These are phyloP conservation scores for Austrolebias charrua DNA, from an alignment of 2,797 vertebrate genomes.

Conservation along the genomic window DNA sequence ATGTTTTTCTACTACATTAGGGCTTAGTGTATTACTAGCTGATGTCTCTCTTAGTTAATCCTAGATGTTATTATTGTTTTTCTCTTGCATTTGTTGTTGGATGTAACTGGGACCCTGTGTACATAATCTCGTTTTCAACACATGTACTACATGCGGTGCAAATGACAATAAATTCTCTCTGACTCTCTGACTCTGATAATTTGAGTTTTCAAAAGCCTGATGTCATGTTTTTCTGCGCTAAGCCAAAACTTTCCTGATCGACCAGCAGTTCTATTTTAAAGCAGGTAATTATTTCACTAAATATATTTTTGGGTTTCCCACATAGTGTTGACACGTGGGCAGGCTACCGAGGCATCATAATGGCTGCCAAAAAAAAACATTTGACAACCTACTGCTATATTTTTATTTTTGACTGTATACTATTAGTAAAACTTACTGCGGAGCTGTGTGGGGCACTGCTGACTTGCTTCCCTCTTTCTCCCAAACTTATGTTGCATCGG, in stretches of 20 bases:
- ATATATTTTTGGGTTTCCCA: background rate
- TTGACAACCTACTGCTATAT: background rate
- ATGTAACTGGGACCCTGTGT: too few relatives aligned
- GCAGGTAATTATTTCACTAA: constrained; percentile 1
- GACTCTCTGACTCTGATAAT: too few relatives aligned
- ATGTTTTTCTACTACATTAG: too few relatives aligned
- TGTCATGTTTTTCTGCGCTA: background rate
- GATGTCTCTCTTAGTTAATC: too few relatives aligned
- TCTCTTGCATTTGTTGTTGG: too few relatives aligned
- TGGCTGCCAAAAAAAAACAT: background rate
- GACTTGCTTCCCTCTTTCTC: background rate
- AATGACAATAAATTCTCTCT: too few relatives aligned
- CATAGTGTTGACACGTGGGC: background rate
- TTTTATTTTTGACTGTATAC: constrained; percentile 1
- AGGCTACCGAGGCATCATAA: constrained; percentile 1
- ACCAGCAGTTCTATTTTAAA: background rate
- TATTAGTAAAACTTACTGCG: background rate
- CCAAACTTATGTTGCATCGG: background rate
- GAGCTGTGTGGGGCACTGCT: background rate
- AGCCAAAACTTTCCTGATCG: background rate
- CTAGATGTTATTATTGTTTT: too few relatives aligned
- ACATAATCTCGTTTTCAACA: too few relatives aligned
- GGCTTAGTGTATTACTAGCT: too few relatives aligned
- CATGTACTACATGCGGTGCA: too few relatives aligned
- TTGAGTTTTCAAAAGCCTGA: too few relatives aligned